Evolutionary conservation across 2,113 vertebrate species (phyloP), one percentile per base, ranked within the genome.

Genomic region (Lathamus discolor): DNA sequence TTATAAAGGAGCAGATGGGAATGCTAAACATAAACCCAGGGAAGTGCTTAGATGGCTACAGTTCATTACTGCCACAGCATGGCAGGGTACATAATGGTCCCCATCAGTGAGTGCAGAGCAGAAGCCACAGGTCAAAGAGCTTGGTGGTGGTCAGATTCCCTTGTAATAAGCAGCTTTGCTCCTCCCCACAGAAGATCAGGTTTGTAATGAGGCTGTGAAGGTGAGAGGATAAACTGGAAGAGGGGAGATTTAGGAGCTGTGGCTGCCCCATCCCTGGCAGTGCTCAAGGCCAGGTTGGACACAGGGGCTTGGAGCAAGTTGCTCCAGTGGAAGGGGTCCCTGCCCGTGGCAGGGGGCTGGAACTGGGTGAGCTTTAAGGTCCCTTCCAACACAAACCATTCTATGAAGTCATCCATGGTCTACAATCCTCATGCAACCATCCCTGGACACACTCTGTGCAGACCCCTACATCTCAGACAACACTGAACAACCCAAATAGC

Each of bases 1-100:
- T 97, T 96, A 93, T 90, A 83, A 52, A 89, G 80, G 82, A 97
- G 93, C 92, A 95, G 96, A 94, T 95, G 96, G 93, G 96, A 93
- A 95, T 76, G 88, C 44, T 76, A 55, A 96, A 79, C 37, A 35
- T 67, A 77, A 64, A 88, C 33, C 73, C 55, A n/a, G 85, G 88
- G 95, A 89, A 61, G 35, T 1, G 8, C 67, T 83, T 3, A 9
- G 61, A 23, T 46, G 69, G 76, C 19, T 76, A 52, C 68, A 44
- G 83, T 10, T 74, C 69, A 4, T 69, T 87, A 78, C 46, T 27
- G 78, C 63, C 87, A 44, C 3, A 8, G 68, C 51, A 75, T 0
- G 2, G 35, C 3, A 19, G 61, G 94, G 64, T 49, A 62, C 52
- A 31, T 49, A 54, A 69, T 39, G 39, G 46, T 22, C 54, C 80